A percentile compares a stretch with the other conserved stretches of the same genome.
phyloP scores from a whole-genome alignment of 2,113 vertebrate species.

The Pituophis catenifer region DNA sequence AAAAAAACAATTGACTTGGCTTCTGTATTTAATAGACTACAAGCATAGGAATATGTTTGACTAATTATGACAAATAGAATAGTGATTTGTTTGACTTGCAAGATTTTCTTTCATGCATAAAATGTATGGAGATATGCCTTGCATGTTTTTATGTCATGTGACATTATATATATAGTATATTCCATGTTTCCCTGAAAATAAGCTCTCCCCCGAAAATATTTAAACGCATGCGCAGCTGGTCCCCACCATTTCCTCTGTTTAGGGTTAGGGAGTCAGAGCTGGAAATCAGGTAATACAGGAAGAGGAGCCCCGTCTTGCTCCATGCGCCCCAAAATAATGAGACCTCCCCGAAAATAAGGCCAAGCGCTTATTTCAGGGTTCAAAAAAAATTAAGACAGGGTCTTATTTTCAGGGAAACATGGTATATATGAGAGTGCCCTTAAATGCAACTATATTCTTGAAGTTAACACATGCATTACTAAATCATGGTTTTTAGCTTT shows the following conservation, averaged over 20 bases:
- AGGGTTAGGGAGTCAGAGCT: too few relatives aligned
- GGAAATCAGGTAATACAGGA: too few relatives aligned
- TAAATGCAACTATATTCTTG: not conserved
- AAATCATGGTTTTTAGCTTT: not conserved
- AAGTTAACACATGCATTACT: not conserved
- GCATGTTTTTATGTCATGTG: not conserved
- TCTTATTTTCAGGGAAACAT: too few relatives aligned
- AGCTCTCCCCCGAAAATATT: too few relatives aligned
- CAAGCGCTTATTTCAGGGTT: too few relatives aligned
- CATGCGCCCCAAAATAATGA: too few relatives aligned
- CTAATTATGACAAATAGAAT: not conserved
- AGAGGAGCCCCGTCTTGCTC: too few relatives aligned
- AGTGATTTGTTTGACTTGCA: not conserved
- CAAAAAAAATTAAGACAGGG: too few relatives aligned
- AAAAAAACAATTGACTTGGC: not conserved
- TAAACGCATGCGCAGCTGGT: too few relatives aligned
- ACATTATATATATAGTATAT: not conserved
- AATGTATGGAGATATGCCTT: not conserved
- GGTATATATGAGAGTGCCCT: not conserved
- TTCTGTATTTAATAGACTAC: not conserved
- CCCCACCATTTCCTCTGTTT: too few relatives aligned
- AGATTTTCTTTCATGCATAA: not conserved
- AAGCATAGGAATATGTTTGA: not conserved
- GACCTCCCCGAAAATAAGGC: too few relatives aligned
- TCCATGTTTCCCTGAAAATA: too few relatives aligned